These are phyloP conservation scores for Betta splendens DNA, from an alignment of 2,797 vertebrate genomes.

Conservation along the genomic window DNA sequence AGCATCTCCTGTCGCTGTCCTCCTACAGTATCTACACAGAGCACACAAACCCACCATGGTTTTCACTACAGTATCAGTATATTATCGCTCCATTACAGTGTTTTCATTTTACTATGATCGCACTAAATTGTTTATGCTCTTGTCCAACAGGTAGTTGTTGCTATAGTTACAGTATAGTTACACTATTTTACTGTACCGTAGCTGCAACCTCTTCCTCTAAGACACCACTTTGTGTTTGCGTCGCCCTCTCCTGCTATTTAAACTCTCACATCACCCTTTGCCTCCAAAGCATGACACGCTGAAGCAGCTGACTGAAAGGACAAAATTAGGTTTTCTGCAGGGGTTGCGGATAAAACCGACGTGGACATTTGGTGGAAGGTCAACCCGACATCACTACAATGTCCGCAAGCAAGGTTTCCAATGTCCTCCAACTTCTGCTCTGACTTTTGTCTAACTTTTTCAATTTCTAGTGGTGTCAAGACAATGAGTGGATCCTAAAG, in stretches of 20 bases:
- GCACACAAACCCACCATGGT: no score
- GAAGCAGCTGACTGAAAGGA: constrained; percentile 53
- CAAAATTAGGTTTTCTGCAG: constrained; percentile 59
- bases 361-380: constrained; percentile 57
- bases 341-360: constrained; percentile 40
- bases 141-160: no score
- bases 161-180: no score
- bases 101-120: no score
- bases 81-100: no score
- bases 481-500: no score
- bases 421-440: constrained; percentile 39
- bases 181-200: no score
- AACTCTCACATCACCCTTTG: constrained; percentile 20
- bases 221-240: constrained; percentile 17
- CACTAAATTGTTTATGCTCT: no score
- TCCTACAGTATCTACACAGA: neutral
- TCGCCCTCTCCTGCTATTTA: constrained; percentile 32
- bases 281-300: constrained; percentile 45
- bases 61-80: no score
- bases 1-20: constrained; percentile 2
- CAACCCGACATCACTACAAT: constrained; percentile 40
- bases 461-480: constrained; percentile 15
- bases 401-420: constrained; percentile 50
- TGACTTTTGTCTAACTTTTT: constrained; percentile 43
- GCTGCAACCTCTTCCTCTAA: constrained; percentile 6